Conservation (phyloP, 2,888 invertebrate genomes). For the Ceraclea dissimilis region DNA sequence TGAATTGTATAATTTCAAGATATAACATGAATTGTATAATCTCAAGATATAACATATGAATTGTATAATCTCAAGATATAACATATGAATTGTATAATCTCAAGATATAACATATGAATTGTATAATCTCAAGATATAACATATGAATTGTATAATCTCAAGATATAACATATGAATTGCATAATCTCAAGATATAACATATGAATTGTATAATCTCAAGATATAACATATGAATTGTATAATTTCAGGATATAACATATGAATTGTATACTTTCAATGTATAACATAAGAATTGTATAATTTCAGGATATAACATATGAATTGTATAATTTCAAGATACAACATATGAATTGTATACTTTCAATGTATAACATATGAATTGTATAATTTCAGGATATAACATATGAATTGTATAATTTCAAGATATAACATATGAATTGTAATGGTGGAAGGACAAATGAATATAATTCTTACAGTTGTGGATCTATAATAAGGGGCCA, state of each 20-base stretch:
- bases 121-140: neutral
- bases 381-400: neutral
- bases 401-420: neutral
- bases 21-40: no score
- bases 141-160: no score
- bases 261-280: slow-evolving; percentile 1
- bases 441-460: no score
- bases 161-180: no score
- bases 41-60: no score
- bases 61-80: no score
- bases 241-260: neutral
- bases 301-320: neutral
- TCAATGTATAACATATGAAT: slow-evolving; percentile 9
- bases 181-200: no score
- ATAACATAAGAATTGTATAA: slow-evolving; percentile 7
- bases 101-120: neutral
- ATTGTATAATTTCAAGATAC: neutral
- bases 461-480: slow-evolving; percentile 50
- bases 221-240: no score
- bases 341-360: neutral
- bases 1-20: no score
- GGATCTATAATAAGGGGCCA: slow-evolving; percentile 97
- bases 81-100: slow-evolving; percentile 2
- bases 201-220: no score
- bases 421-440: neutral